Percentiles rank a stretch among this genome's conserved stretches.
Evolutionary conservation across 2,113 vertebrate genomes (phyloP).

Genomic region (Cichladusa arquata): DNA sequence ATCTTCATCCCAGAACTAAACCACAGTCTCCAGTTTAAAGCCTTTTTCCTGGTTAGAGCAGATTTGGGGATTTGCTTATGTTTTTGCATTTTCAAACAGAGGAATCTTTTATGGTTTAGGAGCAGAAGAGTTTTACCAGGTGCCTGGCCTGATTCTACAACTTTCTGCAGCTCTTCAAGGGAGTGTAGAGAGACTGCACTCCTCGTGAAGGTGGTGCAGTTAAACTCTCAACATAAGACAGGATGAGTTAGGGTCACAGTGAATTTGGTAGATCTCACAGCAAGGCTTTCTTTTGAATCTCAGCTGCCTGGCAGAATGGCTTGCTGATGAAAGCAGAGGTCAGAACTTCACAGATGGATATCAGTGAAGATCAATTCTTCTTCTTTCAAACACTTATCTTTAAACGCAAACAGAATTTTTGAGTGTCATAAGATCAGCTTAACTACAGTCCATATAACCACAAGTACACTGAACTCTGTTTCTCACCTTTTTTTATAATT

Average conservation of each 20-base stretch:
- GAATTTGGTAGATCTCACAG: neutral
- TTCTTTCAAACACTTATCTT: neutral
- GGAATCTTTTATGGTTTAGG: neutral
- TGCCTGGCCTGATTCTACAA: neutral
- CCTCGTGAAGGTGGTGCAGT: neutral
- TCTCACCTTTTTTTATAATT: neutral
- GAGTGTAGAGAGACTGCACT: neutral
- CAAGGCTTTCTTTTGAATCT: neutral
- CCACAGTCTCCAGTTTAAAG: neutral
- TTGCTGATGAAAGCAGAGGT: neutral
- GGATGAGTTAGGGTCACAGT: neutral
- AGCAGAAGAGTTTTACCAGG: neutral
- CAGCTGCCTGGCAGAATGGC: neutral
- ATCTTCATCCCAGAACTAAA: neutral
- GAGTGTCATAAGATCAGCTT: neutral
- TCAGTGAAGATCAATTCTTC: neutral
- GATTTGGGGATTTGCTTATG: neutral
- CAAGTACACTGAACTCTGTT: neutral
- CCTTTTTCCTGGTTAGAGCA: neutral
- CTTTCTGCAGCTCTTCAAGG: neutral
- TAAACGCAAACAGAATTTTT: neutral
- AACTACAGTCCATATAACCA: neutral
- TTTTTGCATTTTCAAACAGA: neutral
- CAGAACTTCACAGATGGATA: neutral
- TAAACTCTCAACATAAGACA: neutral